Evolutionary conservation across 2,888 invertebrate species (phyloP), one percentile per base, ranked within the genome.

Genomic region (Drosophila anomelani): DNA sequence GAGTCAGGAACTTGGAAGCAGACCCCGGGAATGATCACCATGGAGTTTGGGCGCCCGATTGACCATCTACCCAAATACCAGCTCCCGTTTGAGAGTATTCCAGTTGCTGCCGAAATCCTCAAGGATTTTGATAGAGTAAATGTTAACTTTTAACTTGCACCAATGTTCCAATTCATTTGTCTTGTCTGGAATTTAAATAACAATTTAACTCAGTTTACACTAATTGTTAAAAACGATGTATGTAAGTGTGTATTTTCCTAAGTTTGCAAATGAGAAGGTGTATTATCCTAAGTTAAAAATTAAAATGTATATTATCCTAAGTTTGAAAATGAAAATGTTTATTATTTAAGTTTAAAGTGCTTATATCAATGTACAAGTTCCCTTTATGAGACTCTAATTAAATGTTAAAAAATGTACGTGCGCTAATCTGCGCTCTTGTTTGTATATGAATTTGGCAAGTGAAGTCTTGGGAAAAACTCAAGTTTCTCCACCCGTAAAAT

Each of bases 11-110:
- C n/a, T 7, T 60, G 71, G 70, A 38, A 39, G 17, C 57, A 49
- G 23, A 26, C 53, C 2, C 4, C 4, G 32, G 73, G 63, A 1
- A 55, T 41, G 23, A 62, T 73, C 3, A 46, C 57, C 13, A 63
- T 73, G 73, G 29, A 20, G 1, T 73, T 73, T 17, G 53, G 54
- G 26, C n/a, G 4, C 1, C 13, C 62, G 9, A 29, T 73, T 9
- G 49, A 63, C 32, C 15, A 20, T 13, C 0, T 44, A n/a, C 70
- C 70, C 23, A 12, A 26, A 8, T 5, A 55, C 4, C 5, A 12
- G 10, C 17, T 15, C 5, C 47, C 29, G 10, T 10, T n/a, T 10
- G 55, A 55, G 12, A 34, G 17, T 38, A 29, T 46, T 10, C 56
- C 53, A 0, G 12, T 4, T 4, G 53, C 53, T 23, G 53, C 36